phyloP scores from a whole-genome alignment of 2,888 invertebrate genomes.

The Cephus sareptanus region DNA sequence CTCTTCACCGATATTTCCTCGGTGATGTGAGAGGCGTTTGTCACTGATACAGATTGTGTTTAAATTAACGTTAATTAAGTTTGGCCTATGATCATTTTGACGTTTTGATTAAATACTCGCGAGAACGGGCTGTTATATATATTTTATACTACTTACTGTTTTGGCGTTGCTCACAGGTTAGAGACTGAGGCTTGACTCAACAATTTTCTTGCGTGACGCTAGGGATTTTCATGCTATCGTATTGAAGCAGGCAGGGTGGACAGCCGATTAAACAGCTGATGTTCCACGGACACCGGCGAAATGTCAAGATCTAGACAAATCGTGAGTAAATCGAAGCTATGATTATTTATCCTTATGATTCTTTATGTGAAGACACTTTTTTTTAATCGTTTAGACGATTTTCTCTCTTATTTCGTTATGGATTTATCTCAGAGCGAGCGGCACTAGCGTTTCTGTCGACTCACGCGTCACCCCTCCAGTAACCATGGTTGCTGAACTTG shows the following conservation, averaged over 20 bases:
- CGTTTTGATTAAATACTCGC: not conserved
- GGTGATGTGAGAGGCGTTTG: not conserved
- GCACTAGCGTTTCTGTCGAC: conserved; percentile 1
- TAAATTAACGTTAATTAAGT: not conserved
- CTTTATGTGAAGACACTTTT: not conserved
- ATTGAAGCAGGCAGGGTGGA: conserved; percentile 26
- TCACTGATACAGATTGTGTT: not conserved
- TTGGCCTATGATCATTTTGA: not conserved
- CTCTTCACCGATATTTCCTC: too few species aligned
- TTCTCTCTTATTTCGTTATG: conserved; percentile 1
- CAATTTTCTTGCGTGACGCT: conserved; percentile 48
- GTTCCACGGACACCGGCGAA: conserved; percentile 59
- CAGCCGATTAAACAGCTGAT: conserved; percentile 59
- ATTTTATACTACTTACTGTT: not conserved
- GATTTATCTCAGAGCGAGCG: not conserved
- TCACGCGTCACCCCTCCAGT: conserved; percentile 28
- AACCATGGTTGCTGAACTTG: conserved; percentile 38
- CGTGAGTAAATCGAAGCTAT: conserved; percentile 52
- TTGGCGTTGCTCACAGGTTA: conserved; percentile 8
- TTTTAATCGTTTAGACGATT: not conserved
- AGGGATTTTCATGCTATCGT: conserved; percentile 25
- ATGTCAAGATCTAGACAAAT: conserved; percentile 65
- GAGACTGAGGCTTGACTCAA: conserved; percentile 54
- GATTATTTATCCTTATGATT: not conserved
- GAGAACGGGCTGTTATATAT: not conserved